Evolutionary conservation across 1,140 invertebrate genomes (phyloP), one percentile per base, ranked within the genome.

Genomic region (Aphelinus atriplicis): DNA sequence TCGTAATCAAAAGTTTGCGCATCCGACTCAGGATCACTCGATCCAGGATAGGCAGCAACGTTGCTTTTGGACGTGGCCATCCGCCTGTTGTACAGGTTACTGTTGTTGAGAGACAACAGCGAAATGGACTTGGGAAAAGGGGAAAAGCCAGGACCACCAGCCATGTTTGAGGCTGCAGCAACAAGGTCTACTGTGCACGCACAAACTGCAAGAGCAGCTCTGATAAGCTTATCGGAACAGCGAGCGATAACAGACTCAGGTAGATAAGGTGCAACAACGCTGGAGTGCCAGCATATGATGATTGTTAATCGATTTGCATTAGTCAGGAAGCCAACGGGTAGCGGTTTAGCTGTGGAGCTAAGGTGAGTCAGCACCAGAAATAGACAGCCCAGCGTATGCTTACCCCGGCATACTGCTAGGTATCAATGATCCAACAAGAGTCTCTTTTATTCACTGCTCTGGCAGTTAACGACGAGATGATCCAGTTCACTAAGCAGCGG

Each of bases 401-500:
- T 81, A 81, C 80, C 80, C 80, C 56, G 80, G 80, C 80, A 81
- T 81, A 78, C 74, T 79, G 76, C 46, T 58, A 60, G 46, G 43
- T 58, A 26, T 26, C 26, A 26, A 26, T 26, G 26, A 26, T 26
- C 26, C 26, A 26, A 26, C 26, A 26, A 26, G 26, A 26, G 26
- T 26, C 26, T 26, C 26, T 26, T 26, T 26, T 26, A 26, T 26
- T 26, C 26, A 26, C 26, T 26, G 26, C 26, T 26, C 26, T 26
- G 26, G 26, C 26, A 26, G 26, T 26, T 26, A 26, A 26, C 26
- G 26, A 26, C 26, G 26, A 26, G 26, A 26, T 26, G 26, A 26
- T 26, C 26, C 26, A 26, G 26, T 26, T 26, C 26, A 26, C 26
- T 26, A 26, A 26, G 26, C 26, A 26, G 26, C 26, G 26, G 26